phyloP scores from a whole-genome alignment of 2,797 vertebrate species.

The Enteromius thamalakanensis region DNA sequence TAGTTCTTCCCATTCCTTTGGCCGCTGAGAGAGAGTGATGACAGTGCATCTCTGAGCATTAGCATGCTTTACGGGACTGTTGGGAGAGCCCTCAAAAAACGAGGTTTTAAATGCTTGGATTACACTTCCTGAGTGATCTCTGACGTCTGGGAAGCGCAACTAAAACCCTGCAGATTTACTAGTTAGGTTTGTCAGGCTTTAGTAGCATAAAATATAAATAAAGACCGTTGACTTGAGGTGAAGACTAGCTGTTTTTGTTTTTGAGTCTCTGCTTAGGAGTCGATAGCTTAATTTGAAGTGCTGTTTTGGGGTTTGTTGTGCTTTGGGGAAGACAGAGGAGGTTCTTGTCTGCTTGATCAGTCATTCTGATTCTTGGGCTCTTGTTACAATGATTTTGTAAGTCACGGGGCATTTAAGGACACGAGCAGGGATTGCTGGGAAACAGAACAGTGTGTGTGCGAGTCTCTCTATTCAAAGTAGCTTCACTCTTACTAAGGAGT shows the following conservation, averaged over 20 bases:
- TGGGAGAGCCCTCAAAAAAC: slow-evolving; percentile 11
- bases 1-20: slow-evolving; percentile 2
- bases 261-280: not conserved
- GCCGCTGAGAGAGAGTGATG: not conserved
- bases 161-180: slow-evolving; percentile 5
- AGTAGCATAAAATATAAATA: slow-evolving; percentile 21
- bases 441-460: not conserved
- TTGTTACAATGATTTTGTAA: slow-evolving; percentile 33
- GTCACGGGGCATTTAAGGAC: slow-evolving; percentile 28
- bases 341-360: slow-evolving; percentile 8
- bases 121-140: slow-evolving; percentile 16
- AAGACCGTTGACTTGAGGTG: not conserved
- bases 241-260: not conserved
- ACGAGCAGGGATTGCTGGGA: slow-evolving; percentile 12
- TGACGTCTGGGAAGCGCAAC: not conserved
- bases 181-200: slow-evolving; percentile 2
- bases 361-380: slow-evolving; percentile 2
- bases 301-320: slow-evolving; percentile 14
- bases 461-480: not conserved
- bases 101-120: slow-evolving; percentile 5
- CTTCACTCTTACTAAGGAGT: not conserved
- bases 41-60: not conserved
- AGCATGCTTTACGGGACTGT: not conserved
- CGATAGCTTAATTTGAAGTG: not conserved
- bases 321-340: not conserved